Evolutionary conservation across 2,113 vertebrate species (phyloP), one percentile per base, ranked within the genome.

Genomic region (Polyodon spathula): DNA sequence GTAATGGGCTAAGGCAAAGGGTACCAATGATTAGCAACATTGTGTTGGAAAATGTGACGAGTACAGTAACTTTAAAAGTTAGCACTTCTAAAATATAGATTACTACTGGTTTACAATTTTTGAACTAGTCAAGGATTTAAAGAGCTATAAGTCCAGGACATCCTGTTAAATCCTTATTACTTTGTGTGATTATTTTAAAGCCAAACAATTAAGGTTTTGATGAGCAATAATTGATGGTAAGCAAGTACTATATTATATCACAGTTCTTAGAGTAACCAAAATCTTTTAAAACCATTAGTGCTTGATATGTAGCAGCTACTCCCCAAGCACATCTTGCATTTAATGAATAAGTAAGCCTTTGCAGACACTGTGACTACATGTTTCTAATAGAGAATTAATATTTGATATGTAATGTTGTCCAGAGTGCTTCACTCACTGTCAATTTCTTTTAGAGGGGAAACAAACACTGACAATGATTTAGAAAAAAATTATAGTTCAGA

Each of bases 311-410:
- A 65, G 57, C 50, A 37, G 41, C 57, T 64, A 55, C 61, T 44
- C 59, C 48, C 52, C 27, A 58, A 73, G 66, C 63, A 59, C 65
- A 69, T 66, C 61, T 77, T 54, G 53, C 65, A 71, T 65, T 61
- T 69, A 74, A 80, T 79, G 71, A 81, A 81, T 72, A 80, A 61
- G 70, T 71, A 76, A 76, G 66, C 68, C 70, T 61, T 73, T 62
- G 71, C 70, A 78, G 79, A 71, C 71, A 75, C 71, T 65, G 60
- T 71, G 65, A 70, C 73, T 71, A 67, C 70, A 68, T 67, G 72
- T 64, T 70, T 70, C 64, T 76, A 69, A 73, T 73, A 63, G 59
- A 12, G 15, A 72, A 79, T 84, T 71, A 77, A 79, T 81, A 79
- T 75, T 78, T 81, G 57, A 79, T 76, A 67, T 72, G 73, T 70